Evolutionary conservation across 2,113 vertebrate species (phyloP), one percentile per base, ranked within the genome.

Genomic region (Sinocyclocheilus anophthalmus): DNA sequence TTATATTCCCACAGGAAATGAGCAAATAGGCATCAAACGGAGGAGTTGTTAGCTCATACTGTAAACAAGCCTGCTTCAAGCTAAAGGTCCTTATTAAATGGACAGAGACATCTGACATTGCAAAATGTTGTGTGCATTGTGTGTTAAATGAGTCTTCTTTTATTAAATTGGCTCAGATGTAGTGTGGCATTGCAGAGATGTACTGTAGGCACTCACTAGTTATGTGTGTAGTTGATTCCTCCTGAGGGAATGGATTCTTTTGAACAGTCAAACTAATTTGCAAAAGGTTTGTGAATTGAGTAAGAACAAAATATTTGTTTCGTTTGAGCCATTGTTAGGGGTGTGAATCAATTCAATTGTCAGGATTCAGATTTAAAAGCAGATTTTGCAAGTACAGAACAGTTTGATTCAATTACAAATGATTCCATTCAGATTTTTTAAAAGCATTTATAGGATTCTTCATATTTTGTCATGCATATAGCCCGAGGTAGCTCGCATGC

Each of bases 41-140:
- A 69, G 30, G 67, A 42, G 37, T 72, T 72, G 20, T 72, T 42
- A n/a, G 69, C 69, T 12, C 37, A 72, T 42, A 72, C 69, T 42
- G 37, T 39, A 72, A 72, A 72, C 69, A 37, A 61, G 67, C 30
- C 67, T 20, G 14, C 30, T 70, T 33, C 67, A 37, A 70, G 16
- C 67, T 70, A 70, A 70, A 70, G 67, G 37, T 70, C 16, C 30
- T 37, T 37, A 70, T 37, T 70, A 70, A 70, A 70, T 70, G 67
- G 30, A 70, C 67, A 37, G 26, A 69, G 65, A 20, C 67, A 37
- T 70, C 67, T 37, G 67, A 7, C 30, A 70, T 20, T 33, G 67
- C 16, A 20, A 70, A 70, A 70, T 9, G 57, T n/a, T 33, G 30
- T 20, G 30, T 69, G 65, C 26, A 18, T 26, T 8, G 26, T 37